A percentile compares a stretch with the other conserved stretches of the same genome.
phyloP scores from a whole-genome alignment of 1,140 invertebrate genomes.

The Lanistes nyassanus region DNA sequence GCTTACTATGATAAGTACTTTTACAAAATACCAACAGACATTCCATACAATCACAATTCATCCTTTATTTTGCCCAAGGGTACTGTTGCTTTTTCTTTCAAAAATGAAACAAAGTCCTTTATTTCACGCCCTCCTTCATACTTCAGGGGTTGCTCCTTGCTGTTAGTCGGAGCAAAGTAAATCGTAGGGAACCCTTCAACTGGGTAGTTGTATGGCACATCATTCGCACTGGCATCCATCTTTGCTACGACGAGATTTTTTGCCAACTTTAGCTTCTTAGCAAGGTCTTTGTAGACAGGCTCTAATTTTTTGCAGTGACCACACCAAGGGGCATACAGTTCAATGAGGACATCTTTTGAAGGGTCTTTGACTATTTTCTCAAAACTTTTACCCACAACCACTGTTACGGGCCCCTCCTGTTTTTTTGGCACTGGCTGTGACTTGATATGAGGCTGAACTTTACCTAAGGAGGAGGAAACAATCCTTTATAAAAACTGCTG shows the following conservation, averaged over 20 bases:
- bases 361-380: slow-evolving; percentile 91
- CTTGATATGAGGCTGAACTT: slow-evolving; percentile 90
- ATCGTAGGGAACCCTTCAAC: slow-evolving; percentile 96
- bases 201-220: slow-evolving; percentile 88
- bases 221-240: slow-evolving; percentile 98
- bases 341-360: slow-evolving; percentile 91
- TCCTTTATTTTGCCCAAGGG: slow-evolving; percentile 59
- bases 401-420: slow-evolving; percentile 84
- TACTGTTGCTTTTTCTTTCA: slow-evolving; percentile 90
- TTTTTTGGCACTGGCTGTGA: slow-evolving; percentile 92
- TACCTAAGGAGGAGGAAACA: slow-evolving; percentile 60
- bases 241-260: slow-evolving; percentile 91
- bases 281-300: slow-evolving; percentile 94
- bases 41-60: slow-evolving; percentile 50
- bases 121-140: slow-evolving; percentile 92
- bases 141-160: slow-evolving; percentile 82
- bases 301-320: slow-evolving; percentile 97
- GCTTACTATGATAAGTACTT: no score
- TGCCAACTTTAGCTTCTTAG: slow-evolving; percentile 85
- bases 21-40: background rate
- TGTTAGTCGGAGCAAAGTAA: slow-evolving; percentile 91
- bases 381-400: slow-evolving; percentile 97
- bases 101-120: slow-evolving; percentile 95
- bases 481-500: no score
- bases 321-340: slow-evolving; percentile 99